These are phyloP conservation scores for Drosophila incognita DNA, from an alignment of 2,888 invertebrate species.

Conservation along the genomic window DNA sequence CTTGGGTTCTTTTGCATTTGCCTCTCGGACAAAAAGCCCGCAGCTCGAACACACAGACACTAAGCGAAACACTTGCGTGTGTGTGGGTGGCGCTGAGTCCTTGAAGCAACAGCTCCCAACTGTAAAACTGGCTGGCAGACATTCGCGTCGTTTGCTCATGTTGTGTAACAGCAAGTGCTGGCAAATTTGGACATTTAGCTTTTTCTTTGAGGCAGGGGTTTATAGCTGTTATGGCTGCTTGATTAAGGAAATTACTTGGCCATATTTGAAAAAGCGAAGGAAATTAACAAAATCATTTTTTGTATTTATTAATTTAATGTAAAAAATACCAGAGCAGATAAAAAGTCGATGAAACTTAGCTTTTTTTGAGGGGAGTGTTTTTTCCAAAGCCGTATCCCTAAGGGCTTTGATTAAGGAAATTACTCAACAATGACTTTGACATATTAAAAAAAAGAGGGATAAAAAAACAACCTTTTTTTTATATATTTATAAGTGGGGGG, in stretches of 20 bases:
- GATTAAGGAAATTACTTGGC: neutral
- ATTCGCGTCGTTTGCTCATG: constrained; percentile 29
- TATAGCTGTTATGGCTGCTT: neutral
- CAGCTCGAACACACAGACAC: constrained; percentile 13
- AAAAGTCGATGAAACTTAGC: neutral
- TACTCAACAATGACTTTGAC: neutral
- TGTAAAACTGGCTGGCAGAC: constrained; percentile 11
- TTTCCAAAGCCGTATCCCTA: too few relatives aligned
- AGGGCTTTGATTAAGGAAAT: neutral
- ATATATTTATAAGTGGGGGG: neutral
- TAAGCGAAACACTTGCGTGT: constrained; percentile 4
- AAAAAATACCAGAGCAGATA: neutral
- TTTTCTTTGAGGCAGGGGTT: neutral
- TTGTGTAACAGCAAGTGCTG: constrained; percentile 9
- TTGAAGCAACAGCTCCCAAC: constrained; percentile 69
- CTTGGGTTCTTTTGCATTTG: constrained; percentile 34
- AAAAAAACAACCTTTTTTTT: neutral
- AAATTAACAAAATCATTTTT: neutral
- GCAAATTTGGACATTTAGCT: neutral
- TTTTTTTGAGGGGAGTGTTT: neutral
- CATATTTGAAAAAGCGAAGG: neutral
- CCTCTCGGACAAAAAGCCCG: constrained; percentile 26
- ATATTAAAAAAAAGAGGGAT: neutral
- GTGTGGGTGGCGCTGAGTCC: constrained; percentile 56
- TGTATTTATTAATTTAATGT: neutral